These are phyloP conservation scores for Suillia variegata DNA, from an alignment of 2,888 invertebrate species.

Conservation along the genomic window DNA sequence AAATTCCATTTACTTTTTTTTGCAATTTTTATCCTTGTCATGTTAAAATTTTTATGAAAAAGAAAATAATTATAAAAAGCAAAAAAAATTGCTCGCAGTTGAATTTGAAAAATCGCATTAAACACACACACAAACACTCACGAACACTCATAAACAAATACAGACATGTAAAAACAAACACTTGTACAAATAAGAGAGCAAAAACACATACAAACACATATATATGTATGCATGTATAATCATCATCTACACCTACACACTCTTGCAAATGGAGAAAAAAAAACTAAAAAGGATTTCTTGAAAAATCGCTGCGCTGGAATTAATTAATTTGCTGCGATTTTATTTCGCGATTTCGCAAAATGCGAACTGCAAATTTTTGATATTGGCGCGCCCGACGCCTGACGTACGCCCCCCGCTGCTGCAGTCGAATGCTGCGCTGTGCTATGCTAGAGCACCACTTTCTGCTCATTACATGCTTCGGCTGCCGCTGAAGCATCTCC, in stretches of 20 bases:
- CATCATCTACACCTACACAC: not conserved
- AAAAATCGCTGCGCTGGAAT: slow-evolving; percentile 50
- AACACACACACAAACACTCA: slow-evolving; percentile 11
- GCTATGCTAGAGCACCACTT: slow-evolving; percentile 50
- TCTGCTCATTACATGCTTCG: slow-evolving; percentile 54
- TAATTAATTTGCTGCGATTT: slow-evolving; percentile 46
- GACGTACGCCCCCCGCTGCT: slow-evolving; percentile 11
- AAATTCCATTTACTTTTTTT: too few relatives aligned
- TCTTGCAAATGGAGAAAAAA: not conserved
- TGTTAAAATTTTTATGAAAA: not conserved
- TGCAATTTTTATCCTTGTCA: not conserved
- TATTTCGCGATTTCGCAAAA: slow-evolving; percentile 22
- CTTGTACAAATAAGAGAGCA: not conserved
- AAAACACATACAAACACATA: slow-evolving; percentile 7
- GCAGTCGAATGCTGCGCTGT: slow-evolving; percentile 3
- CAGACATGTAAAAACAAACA: not conserved
- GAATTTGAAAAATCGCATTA: not conserved
- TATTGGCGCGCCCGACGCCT: slow-evolving; percentile 30
- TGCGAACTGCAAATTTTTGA: slow-evolving; percentile 40
- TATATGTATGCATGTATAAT: not conserved
- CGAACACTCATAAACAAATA: slow-evolving; percentile 6
- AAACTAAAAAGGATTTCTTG: slow-evolving; percentile 42
- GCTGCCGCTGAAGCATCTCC: slow-evolving; percentile 42
- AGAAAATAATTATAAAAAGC: not conserved
- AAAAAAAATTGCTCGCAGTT: not conserved